These are phyloP conservation scores for Eriosoma lanigerum DNA, from an alignment of 1,140 invertebrate genomes.

Conservation along the genomic window DNA sequence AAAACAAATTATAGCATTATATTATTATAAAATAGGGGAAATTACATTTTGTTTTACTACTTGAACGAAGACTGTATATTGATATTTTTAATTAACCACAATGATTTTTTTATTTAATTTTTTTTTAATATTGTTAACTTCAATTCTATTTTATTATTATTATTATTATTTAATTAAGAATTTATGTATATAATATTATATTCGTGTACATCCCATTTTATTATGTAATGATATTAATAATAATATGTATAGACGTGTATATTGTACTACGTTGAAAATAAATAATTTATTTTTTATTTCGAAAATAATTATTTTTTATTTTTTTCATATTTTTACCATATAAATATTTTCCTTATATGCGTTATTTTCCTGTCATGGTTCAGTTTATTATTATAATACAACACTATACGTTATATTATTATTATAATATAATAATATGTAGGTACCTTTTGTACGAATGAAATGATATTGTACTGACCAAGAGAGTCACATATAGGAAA, in stretches of 20 bases:
- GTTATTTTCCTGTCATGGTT: background rate
- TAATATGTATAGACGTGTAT: slow-evolving; percentile 45
- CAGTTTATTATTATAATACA: background rate
- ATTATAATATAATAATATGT: background rate
- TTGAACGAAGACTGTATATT: slow-evolving; percentile 45
- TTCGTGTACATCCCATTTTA: slow-evolving; percentile 37
- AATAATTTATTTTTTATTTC: slow-evolving; percentile 51
- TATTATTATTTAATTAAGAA: slow-evolving; percentile 45
- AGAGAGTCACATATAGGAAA: slow-evolving; percentile 18
- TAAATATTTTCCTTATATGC: background rate
- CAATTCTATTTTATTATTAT: slow-evolving; percentile 46
- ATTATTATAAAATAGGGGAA: background rate
- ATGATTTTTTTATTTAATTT: slow-evolving; percentile 33
- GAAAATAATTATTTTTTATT: background rate
- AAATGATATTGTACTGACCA: slow-evolving; percentile 5
- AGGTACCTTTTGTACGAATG: slow-evolving; percentile 8
- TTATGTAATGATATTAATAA: slow-evolving; percentile 42
- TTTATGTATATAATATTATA: slow-evolving; percentile 32
- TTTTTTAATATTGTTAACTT: slow-evolving; percentile 49
- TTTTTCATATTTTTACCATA: background rate
- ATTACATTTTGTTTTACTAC: slow-evolving; percentile 40
- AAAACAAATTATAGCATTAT: background rate
- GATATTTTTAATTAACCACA: slow-evolving; percentile 48
- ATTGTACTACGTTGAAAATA: slow-evolving; percentile 49
- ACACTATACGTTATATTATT: background rate